Evolutionary conservation across 2,797 vertebrate genomes (phyloP), one percentile per base, ranked within the genome.

Genomic region (Clarias platycephalus): DNA sequence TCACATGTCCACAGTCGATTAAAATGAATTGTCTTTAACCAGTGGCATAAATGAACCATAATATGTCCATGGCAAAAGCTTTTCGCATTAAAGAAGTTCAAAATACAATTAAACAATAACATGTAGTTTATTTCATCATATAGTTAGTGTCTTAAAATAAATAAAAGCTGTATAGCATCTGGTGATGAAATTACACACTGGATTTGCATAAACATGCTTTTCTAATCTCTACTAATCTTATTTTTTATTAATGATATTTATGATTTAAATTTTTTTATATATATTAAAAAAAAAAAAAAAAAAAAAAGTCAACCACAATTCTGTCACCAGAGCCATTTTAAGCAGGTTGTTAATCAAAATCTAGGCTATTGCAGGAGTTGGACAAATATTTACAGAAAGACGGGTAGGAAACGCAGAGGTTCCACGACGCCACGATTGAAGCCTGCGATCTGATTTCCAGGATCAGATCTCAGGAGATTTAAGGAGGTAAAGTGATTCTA

Each of bases 401-500:
- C 0, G 22, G 22, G 18, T 20, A 16, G 16, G 74, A 58, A 60
- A 77, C 22, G 2, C 55, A 31, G 75, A 37, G 12, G 55, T 22
- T 34, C 74, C 49, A 67, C 22, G 49, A 49, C 10, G 34, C 31
- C n/a, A 70, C 16, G 24, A 66, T 1, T 57, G 31, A 49, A 70
- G 49, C 6, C 5, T n/a, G 24, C 5, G 72, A 76, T 55, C 26
- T 71, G 0, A 70, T 77, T 64, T 57, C 62, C 60, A 67, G 44
- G 44, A 49, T 49, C 44, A 49, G 44, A 49, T 67, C 44, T 4
- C 60, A 83, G 55, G 22, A 74, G 40, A 53, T 28, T 72, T 20
- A 79, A 84, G 40, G 57, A 74, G 31, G 28, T 10, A 66, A 26
- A 66, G 37, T 1, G 74, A 77, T 58, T 66, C 34, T 16, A 76